Evolutionary conservation across 2,797 vertebrate species (phyloP), one percentile per base, ranked within the genome.

Genomic region (Nannoperca obscura): DNA sequence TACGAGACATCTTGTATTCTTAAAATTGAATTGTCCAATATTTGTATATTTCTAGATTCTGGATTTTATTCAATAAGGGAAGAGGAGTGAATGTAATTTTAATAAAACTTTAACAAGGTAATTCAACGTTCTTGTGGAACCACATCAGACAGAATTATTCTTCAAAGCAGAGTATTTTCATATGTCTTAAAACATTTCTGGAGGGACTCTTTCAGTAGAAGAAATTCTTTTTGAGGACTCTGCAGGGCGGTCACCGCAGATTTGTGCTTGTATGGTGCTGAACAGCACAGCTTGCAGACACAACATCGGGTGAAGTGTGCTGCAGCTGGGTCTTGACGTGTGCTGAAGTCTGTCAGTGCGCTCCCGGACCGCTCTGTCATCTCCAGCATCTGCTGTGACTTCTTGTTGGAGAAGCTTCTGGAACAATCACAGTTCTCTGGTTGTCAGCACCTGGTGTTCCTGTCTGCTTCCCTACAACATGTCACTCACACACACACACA

Each of bases 401-500:
- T 89, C 86, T 81, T 61, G 78, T 65, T 81, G 83, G 79, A 89
- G 81, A 78, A 91, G 88, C 84, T 88, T 89, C 89, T 86, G 86
- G 88, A 91, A 90, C 81, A 79, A 89, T 91, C 91, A 84, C 81
- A 82, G 82, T 85, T 82, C 68, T 82, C 80, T 70, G 82, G 52
- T 85, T 83, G 91, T 92, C 92, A 88, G 89, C 89, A 91, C 88
- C 91, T 91, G 89, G 84, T 90, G 89, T 81, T 88, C 75, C 84
- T 84, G 91, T 89, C 91, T 80, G 81, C 77, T 76, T 77, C 71
- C 47, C 54, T 66, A 36, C 82, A 80, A 65, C 66, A 49, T 78
- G 86, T 80, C 85, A 76, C 22, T 59, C 67, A 40, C 55, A 60
- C 57, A 60, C 61, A 36, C 58, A 67, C 30, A 66, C 57, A 47